Percentiles rank a stretch among this genome's conserved stretches.
Evolutionary conservation across 2,113 vertebrate genomes (phyloP).

Genomic region (Ophiodon elongatus): DNA sequence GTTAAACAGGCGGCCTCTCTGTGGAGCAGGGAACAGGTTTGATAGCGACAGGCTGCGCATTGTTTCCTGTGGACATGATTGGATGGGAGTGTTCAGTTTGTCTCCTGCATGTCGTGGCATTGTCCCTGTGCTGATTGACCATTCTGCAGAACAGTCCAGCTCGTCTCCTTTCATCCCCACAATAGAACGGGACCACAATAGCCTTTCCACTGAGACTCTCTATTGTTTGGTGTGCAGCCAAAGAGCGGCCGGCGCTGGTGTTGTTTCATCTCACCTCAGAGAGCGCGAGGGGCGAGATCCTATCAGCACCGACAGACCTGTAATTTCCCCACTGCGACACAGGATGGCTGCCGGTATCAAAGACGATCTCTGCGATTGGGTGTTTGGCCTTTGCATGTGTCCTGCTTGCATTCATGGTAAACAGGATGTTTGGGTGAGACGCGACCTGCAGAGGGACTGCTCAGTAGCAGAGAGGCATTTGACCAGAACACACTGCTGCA

Average conservation of each 20-base stretch:
- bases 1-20: slow-evolving; percentile 1
- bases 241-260: slow-evolving; percentile 7
- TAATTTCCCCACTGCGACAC: slow-evolving; percentile 35
- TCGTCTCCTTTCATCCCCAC: slow-evolving; percentile 31
- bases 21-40: background rate
- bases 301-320: slow-evolving; percentile 28
- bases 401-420: background rate
- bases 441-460: background rate
- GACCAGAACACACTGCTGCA: background rate
- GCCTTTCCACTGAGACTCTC: slow-evolving; percentile 44
- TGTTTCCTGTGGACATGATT: slow-evolving; percentile 34
- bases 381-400: slow-evolving; percentile 13
- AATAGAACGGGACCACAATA: slow-evolving; percentile 25
- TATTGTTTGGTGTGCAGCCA: slow-evolving; percentile 39
- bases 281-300: background rate
- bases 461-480: background rate
- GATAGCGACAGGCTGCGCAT: slow-evolving; percentile 18
- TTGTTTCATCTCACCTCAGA: slow-evolving; percentile 39
- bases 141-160: slow-evolving; percentile 33
- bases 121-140: slow-evolving; percentile 42
- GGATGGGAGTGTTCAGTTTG: background rate
- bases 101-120: slow-evolving; percentile 24
- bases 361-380: slow-evolving; percentile 11
- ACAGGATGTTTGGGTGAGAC: background rate
- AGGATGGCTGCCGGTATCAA: background rate